Percentiles rank a stretch among this genome's conserved stretches.
Evolutionary conservation across 2,888 invertebrate genomes (phyloP).

Genomic region (Noctuana brunneofusca): DNA sequence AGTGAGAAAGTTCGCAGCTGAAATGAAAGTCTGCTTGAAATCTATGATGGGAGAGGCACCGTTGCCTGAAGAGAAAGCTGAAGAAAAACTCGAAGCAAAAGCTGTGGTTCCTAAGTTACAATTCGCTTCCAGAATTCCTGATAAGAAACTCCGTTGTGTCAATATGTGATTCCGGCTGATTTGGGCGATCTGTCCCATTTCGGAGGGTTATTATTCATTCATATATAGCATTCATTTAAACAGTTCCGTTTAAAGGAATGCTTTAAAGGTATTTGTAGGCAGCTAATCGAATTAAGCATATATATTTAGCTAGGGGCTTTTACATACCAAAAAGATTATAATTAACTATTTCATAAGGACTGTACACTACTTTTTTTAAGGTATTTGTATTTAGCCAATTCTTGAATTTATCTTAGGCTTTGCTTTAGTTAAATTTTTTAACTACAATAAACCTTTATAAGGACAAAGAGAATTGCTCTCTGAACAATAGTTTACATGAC

Average conservation of each 20-base stretch:
- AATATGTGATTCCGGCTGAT: constrained; percentile 85
- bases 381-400: background rate
- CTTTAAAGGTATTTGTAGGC: constrained; percentile 9
- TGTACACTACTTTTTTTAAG: background rate
- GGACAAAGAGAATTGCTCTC: background rate
- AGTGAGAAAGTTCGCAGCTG: constrained; percentile 79
- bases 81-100: constrained; percentile 63
- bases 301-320: constrained; percentile 31
- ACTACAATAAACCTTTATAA: background rate
- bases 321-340: constrained; percentile 35
- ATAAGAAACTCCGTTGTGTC: constrained; percentile 89
- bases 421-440: background rate
- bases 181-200: background rate
- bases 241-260: background rate
- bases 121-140: constrained; percentile 87
- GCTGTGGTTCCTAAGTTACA: constrained; percentile 81
- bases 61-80: constrained; percentile 45
- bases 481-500: too few relatives aligned
- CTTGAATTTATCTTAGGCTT: background rate
- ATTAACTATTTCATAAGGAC: constrained; percentile 27
- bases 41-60: constrained; percentile 74
- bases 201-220: background rate
- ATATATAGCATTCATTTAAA: too few relatives aligned
- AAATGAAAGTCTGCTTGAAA: constrained; percentile 81
- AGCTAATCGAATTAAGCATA: constrained; percentile 23